phyloP scores from a whole-genome alignment of 2,113 vertebrate species.

The Spilogale gracilis region DNA sequence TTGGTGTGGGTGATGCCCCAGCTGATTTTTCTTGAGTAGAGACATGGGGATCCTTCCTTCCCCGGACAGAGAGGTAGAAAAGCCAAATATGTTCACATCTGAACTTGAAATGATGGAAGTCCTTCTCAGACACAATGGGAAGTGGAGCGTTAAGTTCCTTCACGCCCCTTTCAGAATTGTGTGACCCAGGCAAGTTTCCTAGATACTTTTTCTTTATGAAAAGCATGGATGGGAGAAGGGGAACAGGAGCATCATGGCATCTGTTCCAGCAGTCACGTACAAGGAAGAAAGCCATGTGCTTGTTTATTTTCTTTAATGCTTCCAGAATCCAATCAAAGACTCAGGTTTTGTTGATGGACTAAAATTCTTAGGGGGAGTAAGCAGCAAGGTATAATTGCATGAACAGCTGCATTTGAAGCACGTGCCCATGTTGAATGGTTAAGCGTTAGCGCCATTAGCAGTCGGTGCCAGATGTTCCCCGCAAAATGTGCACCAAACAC shows the following conservation, averaged over 20 bases:
- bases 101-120: neutral
- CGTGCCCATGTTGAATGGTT: neutral
- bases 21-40: neutral
- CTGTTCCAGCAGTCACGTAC: neutral
- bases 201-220: neutral
- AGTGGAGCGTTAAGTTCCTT: neutral
- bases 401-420: conserved; percentile 61
- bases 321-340: conserved; percentile 49
- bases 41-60: neutral
- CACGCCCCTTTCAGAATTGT: neutral
- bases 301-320: conserved; percentile 58
- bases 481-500: neutral
- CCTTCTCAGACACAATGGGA: neutral
- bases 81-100: neutral
- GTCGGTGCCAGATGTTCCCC: conserved; percentile 55
- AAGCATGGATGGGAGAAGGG: neutral
- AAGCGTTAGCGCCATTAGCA: neutral
- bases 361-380: conserved; percentile 8
- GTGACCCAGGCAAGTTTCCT: neutral
- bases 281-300: neutral
- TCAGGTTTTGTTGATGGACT: conserved; percentile 62
- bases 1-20: neutral
- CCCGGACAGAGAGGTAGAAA: neutral
- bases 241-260: neutral
- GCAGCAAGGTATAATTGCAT: conserved; percentile 65